Evolutionary conservation across 2,888 invertebrate species (phyloP), one percentile per base, ranked within the genome.

Genomic region (Acronicta alni): DNA sequence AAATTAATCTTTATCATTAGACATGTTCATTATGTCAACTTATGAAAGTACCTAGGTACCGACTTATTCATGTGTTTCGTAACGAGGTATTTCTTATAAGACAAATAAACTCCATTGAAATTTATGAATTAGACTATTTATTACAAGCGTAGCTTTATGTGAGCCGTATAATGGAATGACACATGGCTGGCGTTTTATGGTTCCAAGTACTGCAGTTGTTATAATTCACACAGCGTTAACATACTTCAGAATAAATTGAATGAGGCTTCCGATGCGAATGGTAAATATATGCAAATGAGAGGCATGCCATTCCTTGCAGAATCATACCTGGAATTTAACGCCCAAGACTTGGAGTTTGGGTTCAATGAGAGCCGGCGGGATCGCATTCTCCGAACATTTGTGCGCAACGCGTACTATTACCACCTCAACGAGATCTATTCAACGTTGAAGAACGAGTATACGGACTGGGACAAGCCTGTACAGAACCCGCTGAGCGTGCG

Each of bases 401-500:
- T 99, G 67, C 96, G 99, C 72, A 99, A 99, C 94, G 97, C 98
- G 58, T 99, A 98, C 92, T 97, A 97, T 86, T 99, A 97, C 93
- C 99, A 99, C 92, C 95, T 99, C 79, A 98, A 98, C 91, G 99
- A 99, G 94, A 98, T 98, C 84, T 98, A 98, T 90, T 98, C 98
- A 52, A 98, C 99, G 53, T 95, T 99, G 79, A 95, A 97, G 90
- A 99, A 99, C 89, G 98, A 99, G 90, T 99, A 99, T 92, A 99
- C 98, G 61, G 98, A 99, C 90, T 99, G 99, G 99, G 98, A 97
- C 89, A 96, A 97, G 79, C 97, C 97, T 2, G 97, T 97, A 75
- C 97, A 98, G 82, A 97, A 97, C 89, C 97, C 98, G 68, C 95
- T 97, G 84, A 97, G 97, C 87, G 97, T 98, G 71, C 96, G 97